phyloP scores from a whole-genome alignment of 2,888 invertebrate species.

The Pseudococcus longispinus region DNA sequence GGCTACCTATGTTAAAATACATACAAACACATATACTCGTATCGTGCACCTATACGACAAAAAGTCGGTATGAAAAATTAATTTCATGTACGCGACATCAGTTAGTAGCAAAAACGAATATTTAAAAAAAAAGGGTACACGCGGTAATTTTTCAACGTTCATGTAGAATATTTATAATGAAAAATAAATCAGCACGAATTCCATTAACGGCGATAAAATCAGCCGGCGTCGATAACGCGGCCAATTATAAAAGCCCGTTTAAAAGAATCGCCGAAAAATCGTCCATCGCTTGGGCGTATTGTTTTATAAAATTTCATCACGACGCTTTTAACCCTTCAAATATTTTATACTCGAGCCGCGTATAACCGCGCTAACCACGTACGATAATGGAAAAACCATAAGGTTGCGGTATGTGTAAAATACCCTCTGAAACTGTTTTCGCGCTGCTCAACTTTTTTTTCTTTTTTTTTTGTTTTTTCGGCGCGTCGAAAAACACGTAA shows the following conservation, averaged over 20 bases:
- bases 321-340: neutral
- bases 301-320: slow-evolving; percentile 12
- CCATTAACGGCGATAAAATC: neutral
- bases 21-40: neutral
- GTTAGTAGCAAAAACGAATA: neutral
- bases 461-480: neutral
- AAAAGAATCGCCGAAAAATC: slow-evolving; percentile 9
- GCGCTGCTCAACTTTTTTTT: neutral
- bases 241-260: neutral
- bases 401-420: slow-evolving; percentile 24
- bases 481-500: neutral
- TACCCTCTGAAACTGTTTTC: neutral
- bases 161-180: neutral
- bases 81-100: neutral
- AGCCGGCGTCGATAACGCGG: neutral
- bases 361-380: slow-evolving; percentile 7
- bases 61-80: neutral
- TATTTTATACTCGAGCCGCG: slow-evolving; percentile 17
- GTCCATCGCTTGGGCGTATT: neutral
- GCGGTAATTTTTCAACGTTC: neutral
- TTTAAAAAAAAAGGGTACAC: neutral
- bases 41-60: neutral
- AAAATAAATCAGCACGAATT: neutral
- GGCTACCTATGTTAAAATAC: too few species aligned
- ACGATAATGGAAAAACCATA: slow-evolving; percentile 24